Percentiles rank a stretch among this genome's conserved stretches.
These are phyloP conservation scores for Hymenopus coronatus DNA, from an alignment of 2,888 invertebrate species.

Conservation along the genomic window DNA sequence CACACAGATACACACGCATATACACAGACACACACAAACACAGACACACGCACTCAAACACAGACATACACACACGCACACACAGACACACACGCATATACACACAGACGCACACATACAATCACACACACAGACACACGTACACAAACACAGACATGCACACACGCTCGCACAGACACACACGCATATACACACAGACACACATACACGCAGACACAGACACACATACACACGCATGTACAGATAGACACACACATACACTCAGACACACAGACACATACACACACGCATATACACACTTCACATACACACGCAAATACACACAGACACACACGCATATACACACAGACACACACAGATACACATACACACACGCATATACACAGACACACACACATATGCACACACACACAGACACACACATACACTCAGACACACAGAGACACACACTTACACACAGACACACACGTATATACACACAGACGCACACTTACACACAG, in stretches of 20 bases:
- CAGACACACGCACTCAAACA: neutral
- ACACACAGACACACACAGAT: too few species aligned
- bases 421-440: neutral
- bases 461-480: too few species aligned
- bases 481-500: neutral
- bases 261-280: too few species aligned
- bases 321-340: neutral
- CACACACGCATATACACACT: too few species aligned
- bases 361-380: neutral
- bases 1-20: neutral
- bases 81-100: neutral
- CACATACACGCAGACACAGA: too few species aligned
- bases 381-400: neutral
- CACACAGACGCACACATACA: neutral
- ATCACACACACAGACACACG: neutral
- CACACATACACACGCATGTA: too few species aligned
- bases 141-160: neutral
- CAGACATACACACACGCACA: neutral
- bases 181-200: too few species aligned
- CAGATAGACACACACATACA: too few species aligned
- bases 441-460: neutral
- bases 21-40: too few species aligned
- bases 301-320: neutral
- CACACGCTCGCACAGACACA: too few species aligned
- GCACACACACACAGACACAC: too few species aligned